Evolutionary conservation across 2,888 invertebrate species (phyloP), one percentile per base, ranked within the genome.

Genomic region (Eupithecia centaureata): DNA sequence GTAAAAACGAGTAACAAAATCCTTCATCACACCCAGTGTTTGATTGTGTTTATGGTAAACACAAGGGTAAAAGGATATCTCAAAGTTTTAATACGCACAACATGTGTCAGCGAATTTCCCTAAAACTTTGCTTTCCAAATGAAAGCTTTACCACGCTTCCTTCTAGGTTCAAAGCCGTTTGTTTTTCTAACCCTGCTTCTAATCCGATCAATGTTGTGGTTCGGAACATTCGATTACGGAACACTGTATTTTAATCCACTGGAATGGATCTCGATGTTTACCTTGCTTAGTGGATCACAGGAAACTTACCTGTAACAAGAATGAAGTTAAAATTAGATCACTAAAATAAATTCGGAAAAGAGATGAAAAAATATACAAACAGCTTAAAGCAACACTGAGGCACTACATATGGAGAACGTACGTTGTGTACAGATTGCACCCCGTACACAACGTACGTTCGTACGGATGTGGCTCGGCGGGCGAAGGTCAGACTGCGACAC

Each of bases 251-350:
- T 33, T 54, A 63, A 63, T 63, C 56, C 60, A 56, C 15, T 47
- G 33, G 18, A 61, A 61, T 54, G 47, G 25, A n/a, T 60, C 35
- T 25, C 58, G 28, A 27, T 8, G 52, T 60, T 63, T 63, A 63
- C 56, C 61, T 68, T 60, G n/a, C 54, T 33, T 32, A 27, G 59
- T 18, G 13, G 22, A 27, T 27, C 42, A 13, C 25, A 27, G 57
- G 18, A 51, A 13, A 66, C 69, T 69, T 69, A 69, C 69, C 69
- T 69, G 69, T 18, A 69, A 64, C 8, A 65, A 59, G 57, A 47
- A 22, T 4, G 0, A 47, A 47, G 22, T 22, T 18, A 18, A 18
- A 22, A 12, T 42, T 22, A 47, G 47, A 47, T 10, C 12, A 22
- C 22, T 2, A 10, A 42, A 22, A 47, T 42, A 8, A n/a, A n/a